Percentiles rank a stretch among this genome's conserved stretches.
Conservation (phyloP, 2,888 invertebrate genomes). For the Lucinisca nassula region DNA sequence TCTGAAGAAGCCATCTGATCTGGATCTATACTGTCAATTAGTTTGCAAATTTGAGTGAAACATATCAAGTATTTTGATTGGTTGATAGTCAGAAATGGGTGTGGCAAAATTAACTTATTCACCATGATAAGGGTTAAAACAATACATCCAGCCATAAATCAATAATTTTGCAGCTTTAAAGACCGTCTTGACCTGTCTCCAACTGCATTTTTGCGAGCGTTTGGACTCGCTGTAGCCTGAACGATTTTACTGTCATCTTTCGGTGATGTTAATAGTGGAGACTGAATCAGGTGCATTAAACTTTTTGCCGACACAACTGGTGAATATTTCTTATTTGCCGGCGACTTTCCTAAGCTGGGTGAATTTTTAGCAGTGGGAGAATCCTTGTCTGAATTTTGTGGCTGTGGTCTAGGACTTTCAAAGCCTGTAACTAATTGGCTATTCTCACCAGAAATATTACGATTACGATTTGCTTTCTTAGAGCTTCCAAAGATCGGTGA, state of each 20-base stretch:
- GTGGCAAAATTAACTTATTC: no score
- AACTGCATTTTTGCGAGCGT: conserved; percentile 21
- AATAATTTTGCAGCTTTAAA: conserved; percentile 68
- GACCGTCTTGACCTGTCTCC: conserved; percentile 68
- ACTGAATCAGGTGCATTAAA: conserved; percentile 80
- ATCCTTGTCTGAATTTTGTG: neutral
- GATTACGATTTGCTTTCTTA: conserved; percentile 14
- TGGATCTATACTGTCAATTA: no score
- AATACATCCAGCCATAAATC: no score
- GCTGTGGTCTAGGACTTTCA: neutral
- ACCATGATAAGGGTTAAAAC: no score
- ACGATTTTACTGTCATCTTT: neutral
- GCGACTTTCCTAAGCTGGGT: conserved; percentile 29
- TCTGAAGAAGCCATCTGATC: no score
- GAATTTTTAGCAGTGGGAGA: neutral
- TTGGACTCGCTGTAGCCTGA: conserved; percentile 30
- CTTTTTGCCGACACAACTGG: conserved; percentile 79
- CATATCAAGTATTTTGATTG: no score
- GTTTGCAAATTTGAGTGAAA: no score
- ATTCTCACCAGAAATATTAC: conserved; percentile 26
- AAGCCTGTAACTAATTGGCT: neutral
- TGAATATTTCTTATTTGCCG: conserved; percentile 73
- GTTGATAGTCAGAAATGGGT: no score
- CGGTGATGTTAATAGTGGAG: conserved; percentile 75
- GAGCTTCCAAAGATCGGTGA: conserved; percentile 55